Evolutionary conservation across 2,888 invertebrate species (phyloP), one percentile per base, ranked within the genome.

Genomic region (Orgyia antiqua): DNA sequence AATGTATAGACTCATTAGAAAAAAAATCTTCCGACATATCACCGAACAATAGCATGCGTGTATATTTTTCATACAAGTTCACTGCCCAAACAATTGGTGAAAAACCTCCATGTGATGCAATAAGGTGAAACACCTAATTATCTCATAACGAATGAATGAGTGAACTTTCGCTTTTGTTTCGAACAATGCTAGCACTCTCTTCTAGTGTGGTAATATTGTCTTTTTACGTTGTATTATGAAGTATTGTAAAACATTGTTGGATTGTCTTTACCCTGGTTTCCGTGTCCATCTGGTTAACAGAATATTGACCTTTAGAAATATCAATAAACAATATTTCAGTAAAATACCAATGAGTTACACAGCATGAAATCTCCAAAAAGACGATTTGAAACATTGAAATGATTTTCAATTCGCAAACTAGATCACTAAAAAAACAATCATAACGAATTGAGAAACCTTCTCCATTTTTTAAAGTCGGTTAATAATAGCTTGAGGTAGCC

Each of bases 81-180:
- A 73, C 54, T 48, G 70, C 52, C 66, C 73, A 66, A 58, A 72
- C 71, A 75, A 76, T 74, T 57, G 69, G 64, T 70, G 76, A 77
- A 83, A 78, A 80, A 72, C 63, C 48, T 39, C 41, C 53, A 42
- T 64, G 67, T 83, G 84, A 84, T 66, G 84, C 68, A 83, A 84
- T 71, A 55, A 51, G 71, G 80, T 79, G 84, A 83, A 83, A 83
- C 80, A 78, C 64, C 69, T 77, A 80, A 83, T 84, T 84, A 82
- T 75, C 78, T 76, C 77, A 73, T 72, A 69, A 68, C 53, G 64
- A 68, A 72, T 74, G 75, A 66, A 70, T 72, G 73, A 76, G 71
- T 74, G 71, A 74, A 80, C 86, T 84, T 84, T 84, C 84, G 78
- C 86, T 83, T 83, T 84, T 83, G 79, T 83, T 68, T 70, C 45